A percentile compares a stretch with the other conserved stretches of the same genome.
Conservation (phyloP, 1,140 invertebrate species). For the Trissolcus basalis region DNA sequence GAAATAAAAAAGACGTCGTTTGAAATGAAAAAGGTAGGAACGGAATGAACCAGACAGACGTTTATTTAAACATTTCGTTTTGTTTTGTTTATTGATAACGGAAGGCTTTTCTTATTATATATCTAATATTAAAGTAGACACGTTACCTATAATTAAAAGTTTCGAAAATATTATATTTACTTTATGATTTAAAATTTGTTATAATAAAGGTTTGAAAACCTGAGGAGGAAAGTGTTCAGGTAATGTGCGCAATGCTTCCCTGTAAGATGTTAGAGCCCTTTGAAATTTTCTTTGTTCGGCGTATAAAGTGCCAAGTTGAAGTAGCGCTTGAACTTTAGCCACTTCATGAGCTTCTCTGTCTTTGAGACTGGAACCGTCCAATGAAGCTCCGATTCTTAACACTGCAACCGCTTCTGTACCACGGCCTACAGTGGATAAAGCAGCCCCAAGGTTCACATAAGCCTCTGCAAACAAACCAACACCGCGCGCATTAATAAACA, state of each 20-base stretch:
- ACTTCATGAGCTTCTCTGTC: constrained; percentile 93
- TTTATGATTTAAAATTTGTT: constrained; percentile 54
- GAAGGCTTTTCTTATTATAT: constrained; percentile 56
- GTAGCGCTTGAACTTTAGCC: constrained; percentile 91
- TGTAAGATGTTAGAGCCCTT: constrained; percentile 91
- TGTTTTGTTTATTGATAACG: constrained; percentile 40
- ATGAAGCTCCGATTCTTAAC: constrained; percentile 86
- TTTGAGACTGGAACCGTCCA: constrained; percentile 91
- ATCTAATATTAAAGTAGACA: constrained; percentile 56
- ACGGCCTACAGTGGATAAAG: constrained; percentile 87
- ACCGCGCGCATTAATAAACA: too few relatives aligned
- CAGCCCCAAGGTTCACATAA: constrained; percentile 94
- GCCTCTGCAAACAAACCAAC: constrained; percentile 84
- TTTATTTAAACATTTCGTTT: constrained; percentile 46
- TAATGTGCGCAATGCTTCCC: constrained; percentile 88
- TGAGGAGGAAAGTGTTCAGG: constrained; percentile 89
- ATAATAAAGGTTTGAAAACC: constrained; percentile 72
- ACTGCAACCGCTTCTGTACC: constrained; percentile 89
- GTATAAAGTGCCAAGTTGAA: constrained; percentile 92
- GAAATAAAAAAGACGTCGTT: not conserved
- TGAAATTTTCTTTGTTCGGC: constrained; percentile 90
- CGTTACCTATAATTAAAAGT: constrained; percentile 55
- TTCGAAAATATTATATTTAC: constrained; percentile 57
- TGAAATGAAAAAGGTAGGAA: too few relatives aligned
- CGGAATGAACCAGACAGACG: not conserved